Conservation (phyloP, 2,113 vertebrate genomes). For the Coracopsis vasa region DNA sequence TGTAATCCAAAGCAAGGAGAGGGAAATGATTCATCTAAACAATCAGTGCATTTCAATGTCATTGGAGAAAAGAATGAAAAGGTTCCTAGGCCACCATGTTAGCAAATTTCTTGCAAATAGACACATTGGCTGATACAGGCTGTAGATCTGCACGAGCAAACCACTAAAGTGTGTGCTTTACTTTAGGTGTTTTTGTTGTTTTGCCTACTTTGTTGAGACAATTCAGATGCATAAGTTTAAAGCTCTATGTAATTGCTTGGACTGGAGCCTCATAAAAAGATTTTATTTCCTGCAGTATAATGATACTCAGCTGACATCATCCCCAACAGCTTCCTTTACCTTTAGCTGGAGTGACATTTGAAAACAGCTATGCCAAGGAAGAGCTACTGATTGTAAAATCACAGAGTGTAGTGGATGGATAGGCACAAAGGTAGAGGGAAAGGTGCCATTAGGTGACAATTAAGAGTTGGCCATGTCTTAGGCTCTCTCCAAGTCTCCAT, state of each 20-base stretch:
- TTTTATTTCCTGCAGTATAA: background rate
- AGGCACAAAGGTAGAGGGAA: background rate
- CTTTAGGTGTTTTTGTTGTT: background rate
- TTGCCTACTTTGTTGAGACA: background rate
- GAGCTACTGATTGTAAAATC: background rate
- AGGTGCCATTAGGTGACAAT: background rate
- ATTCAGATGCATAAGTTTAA: background rate
- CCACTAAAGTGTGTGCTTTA: background rate
- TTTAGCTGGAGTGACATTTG: background rate
- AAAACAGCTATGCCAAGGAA: background rate
- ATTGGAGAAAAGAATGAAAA: conserved; percentile 43
- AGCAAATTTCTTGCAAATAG: conserved; percentile 4
- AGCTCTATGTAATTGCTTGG: background rate
- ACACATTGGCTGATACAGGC: background rate
- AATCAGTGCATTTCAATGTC: conserved; percentile 38
- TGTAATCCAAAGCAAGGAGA: conserved; percentile 42
- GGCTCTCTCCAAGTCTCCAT: background rate
- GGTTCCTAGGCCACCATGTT: background rate
- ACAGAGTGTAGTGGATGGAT: background rate
- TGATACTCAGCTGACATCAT: background rate
- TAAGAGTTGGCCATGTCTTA: background rate
- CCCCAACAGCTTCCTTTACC: background rate
- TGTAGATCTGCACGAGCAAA: background rate
- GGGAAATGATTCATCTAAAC: conserved; percentile 61
- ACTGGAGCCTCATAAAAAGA: background rate